These are phyloP conservation scores for Zenarchopterus dispar DNA, from an alignment of 2,797 vertebrate genomes.

Conservation along the genomic window DNA sequence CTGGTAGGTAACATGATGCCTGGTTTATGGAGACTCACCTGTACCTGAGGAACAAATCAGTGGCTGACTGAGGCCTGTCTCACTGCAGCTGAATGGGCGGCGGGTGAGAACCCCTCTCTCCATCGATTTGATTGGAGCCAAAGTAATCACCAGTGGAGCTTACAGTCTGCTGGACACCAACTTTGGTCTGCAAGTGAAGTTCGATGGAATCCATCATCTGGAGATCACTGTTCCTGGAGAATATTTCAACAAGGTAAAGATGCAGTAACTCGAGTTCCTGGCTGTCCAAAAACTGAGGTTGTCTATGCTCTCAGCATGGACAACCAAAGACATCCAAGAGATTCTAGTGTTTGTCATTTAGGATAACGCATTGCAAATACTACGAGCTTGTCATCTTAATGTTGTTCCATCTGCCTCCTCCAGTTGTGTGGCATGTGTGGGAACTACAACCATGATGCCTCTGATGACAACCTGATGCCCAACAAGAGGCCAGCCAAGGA, in stretches of 20 bases:
- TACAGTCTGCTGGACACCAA: slow-evolving; percentile 86
- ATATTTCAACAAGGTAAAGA: slow-evolving; percentile 88
- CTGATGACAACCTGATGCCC: slow-evolving; percentile 86
- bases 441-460: slow-evolving; percentile 82
- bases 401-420: neutral
- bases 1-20: slow-evolving; percentile 73
- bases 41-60: neutral
- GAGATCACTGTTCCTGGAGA: slow-evolving; percentile 87
- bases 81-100: slow-evolving; percentile 79
- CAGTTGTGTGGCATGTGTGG: slow-evolving; percentile 90
- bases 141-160: slow-evolving; percentile 83
- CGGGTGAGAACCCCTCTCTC: slow-evolving; percentile 81
- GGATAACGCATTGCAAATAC: neutral
- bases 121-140: slow-evolving; percentile 57
- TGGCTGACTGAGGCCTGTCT: rapidly evolving
- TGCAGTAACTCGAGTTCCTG: too few species aligned
- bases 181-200: slow-evolving; percentile 89
- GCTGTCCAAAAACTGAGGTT: too few species aligned
- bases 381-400: neutral
- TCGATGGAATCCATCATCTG: slow-evolving; percentile 88
- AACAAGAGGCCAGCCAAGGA: slow-evolving; percentile 77
- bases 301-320: too few species aligned
- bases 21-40: neutral
- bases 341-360: too few species aligned
- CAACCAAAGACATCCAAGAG: too few species aligned